These are phyloP conservation scores for Zosterops japonicus DNA, from an alignment of 2,113 vertebrate genomes.

Conservation along the genomic window DNA sequence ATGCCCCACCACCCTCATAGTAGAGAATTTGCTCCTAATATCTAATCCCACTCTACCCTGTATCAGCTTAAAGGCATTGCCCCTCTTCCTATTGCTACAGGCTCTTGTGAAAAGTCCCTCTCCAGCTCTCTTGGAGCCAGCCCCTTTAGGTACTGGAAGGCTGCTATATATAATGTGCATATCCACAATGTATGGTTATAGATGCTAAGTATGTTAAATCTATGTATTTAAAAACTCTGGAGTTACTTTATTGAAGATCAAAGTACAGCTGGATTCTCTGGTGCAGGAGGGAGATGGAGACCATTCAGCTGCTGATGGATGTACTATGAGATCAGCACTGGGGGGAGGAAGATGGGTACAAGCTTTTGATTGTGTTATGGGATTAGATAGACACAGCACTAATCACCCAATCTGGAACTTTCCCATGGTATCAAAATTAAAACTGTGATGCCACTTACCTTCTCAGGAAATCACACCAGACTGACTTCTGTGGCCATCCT, in stretches of 20 bases:
- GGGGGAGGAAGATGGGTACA: not conserved
- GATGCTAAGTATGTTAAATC: not conserved
- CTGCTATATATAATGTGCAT: not conserved
- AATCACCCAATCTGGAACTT: not conserved
- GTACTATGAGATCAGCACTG: not conserved
- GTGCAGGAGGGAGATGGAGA: not conserved
- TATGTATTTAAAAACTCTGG: not conserved
- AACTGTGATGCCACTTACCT: not conserved
- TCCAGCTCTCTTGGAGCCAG: not conserved
- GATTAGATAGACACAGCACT: not conserved
- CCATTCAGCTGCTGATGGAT: not conserved
- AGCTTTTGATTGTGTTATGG: not conserved
- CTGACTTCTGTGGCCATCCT: not conserved
- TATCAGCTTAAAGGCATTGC: not conserved
- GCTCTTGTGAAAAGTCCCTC: not conserved
- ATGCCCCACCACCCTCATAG: not conserved
- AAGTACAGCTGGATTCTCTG: not conserved
- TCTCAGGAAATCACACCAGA: not conserved
- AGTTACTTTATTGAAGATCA: not conserved
- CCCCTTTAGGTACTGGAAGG: not conserved
- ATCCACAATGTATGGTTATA: not conserved
- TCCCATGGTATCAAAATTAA: not conserved
- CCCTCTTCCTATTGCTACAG: not conserved
- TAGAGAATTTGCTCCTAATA: not conserved
- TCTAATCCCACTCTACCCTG: accelerated